These are phyloP conservation scores for Aphelinus certus DNA, from an alignment of 1,140 invertebrate genomes.

Conservation along the genomic window DNA sequence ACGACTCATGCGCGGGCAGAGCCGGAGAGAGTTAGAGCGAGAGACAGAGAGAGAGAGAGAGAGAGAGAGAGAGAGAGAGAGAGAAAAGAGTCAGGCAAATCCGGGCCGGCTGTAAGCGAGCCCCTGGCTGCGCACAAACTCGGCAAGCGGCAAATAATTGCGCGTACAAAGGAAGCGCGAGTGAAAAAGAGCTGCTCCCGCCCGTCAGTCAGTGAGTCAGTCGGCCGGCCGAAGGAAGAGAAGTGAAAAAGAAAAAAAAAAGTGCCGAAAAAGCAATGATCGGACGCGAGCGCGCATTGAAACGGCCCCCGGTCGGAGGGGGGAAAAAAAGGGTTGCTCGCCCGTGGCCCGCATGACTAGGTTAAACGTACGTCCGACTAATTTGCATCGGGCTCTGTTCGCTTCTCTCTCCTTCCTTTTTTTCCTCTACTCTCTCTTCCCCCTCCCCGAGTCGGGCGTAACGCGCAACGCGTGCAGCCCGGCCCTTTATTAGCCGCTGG, in stretches of 20 bases:
- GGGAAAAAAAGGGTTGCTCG: constrained; percentile 42
- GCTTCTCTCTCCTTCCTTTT: constrained; percentile 25
- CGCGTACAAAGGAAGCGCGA: background rate
- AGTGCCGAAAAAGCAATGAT: constrained; percentile 40
- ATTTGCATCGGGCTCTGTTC: constrained; percentile 40
- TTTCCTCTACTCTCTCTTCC: background rate
- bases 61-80: too few relatives aligned
- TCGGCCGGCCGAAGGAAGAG: constrained; percentile 52
- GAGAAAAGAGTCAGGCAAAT: too few relatives aligned
- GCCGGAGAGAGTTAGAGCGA: too few relatives aligned
- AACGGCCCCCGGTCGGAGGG: constrained; percentile 63
- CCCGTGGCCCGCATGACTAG: constrained; percentile 58
- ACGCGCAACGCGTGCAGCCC: background rate
- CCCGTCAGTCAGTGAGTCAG: background rate
- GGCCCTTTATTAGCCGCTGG: constrained; percentile 37
- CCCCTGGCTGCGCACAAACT: too few relatives aligned
- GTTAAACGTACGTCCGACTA: constrained; percentile 52
- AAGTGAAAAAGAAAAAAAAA: constrained; percentile 42
- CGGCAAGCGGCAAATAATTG: too few relatives aligned
- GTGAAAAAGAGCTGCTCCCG: background rate
- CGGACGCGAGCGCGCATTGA: constrained; percentile 54
- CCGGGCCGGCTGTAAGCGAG: too few relatives aligned
- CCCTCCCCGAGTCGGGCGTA: background rate
- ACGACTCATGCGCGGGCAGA: background rate
- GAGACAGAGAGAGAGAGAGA: too few relatives aligned